phyloP scores from a whole-genome alignment of 2,797 vertebrate genomes.

The Echiichthys vipera region DNA sequence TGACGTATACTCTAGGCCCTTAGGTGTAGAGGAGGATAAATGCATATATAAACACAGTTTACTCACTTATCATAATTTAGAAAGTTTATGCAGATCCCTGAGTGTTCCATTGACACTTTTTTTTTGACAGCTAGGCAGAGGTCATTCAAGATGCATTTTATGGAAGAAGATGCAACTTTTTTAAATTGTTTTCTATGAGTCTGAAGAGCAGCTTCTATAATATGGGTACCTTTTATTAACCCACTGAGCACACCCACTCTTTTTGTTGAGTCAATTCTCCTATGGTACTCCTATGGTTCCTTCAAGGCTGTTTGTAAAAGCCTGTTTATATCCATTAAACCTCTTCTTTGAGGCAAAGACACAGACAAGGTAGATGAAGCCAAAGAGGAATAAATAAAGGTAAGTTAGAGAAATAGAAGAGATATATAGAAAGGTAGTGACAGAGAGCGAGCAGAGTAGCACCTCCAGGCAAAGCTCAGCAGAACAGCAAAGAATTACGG shows the following conservation, averaged over 20 bases:
- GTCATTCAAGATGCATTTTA: not conserved
- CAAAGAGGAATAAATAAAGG: not conserved
- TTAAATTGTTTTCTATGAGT: not conserved
- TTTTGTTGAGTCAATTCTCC: conserved; percentile 1
- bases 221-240: conserved; percentile 10
- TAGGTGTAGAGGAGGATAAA: not conserved
- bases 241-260: not conserved
- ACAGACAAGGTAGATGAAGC: conserved; percentile 19
- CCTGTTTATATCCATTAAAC: conserved; percentile 37
- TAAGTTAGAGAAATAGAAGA: not conserved
- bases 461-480: conserved; percentile 40
- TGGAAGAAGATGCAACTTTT: not conserved
- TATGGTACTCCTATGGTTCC: not conserved
- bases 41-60: not conserved
- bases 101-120: not conserved
- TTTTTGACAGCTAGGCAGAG: not conserved
- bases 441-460: not conserved
- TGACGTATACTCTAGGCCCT: not conserved
- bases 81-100: not conserved
- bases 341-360: conserved; percentile 33
- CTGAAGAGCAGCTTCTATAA: not conserved
- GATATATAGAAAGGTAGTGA: not conserved
- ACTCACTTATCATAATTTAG: not conserved
- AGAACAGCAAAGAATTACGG: conserved; percentile 35
- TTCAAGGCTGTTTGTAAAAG: conserved; percentile 30